Conservation (phyloP, 2,888 invertebrate species). For the Heliconius ethilla region DNA sequence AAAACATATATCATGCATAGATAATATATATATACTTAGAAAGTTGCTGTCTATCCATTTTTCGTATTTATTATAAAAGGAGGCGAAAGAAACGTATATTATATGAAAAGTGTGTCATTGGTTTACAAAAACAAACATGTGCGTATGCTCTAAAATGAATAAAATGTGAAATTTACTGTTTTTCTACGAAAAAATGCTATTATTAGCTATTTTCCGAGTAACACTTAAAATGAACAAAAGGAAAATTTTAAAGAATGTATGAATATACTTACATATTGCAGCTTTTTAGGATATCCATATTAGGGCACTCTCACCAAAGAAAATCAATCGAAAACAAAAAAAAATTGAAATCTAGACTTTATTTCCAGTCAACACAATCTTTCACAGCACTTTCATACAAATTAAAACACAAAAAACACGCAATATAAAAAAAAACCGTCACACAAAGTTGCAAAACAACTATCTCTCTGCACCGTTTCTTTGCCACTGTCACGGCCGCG, state of each 20-base stretch:
- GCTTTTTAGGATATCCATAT: slow-evolving; percentile 49
- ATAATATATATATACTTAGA: background rate
- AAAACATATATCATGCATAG: background rate
- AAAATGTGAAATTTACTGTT: background rate
- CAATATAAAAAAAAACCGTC: slow-evolving; percentile 13
- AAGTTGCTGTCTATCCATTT: background rate
- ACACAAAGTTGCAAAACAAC: slow-evolving; percentile 21
- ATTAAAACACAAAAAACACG: slow-evolving; percentile 21
- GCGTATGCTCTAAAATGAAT: background rate
- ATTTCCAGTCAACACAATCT: slow-evolving; percentile 47
- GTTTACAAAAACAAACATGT: slow-evolving; percentile 16
- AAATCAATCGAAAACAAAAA: slow-evolving; percentile 52
- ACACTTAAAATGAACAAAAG: background rate
- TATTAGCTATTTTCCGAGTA: background rate
- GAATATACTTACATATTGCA: slow-evolving; percentile 51
- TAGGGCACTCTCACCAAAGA: slow-evolving; percentile 50
- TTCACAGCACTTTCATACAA: slow-evolving; percentile 41
- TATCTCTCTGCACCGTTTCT: slow-evolving; percentile 46
- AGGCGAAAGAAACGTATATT: slow-evolving; percentile 16
- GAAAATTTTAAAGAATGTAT: background rate
- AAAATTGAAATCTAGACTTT: slow-evolving; percentile 49
- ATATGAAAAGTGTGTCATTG: slow-evolving; percentile 12
- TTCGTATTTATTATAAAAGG: slow-evolving; percentile 17
- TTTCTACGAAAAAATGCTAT: background rate
- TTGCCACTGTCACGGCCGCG: slow-evolving; percentile 56